Evolutionary conservation across 1,140 invertebrate species (phyloP), one percentile per base, ranked within the genome.

Genomic region (Zaprionus vittiger): DNA sequence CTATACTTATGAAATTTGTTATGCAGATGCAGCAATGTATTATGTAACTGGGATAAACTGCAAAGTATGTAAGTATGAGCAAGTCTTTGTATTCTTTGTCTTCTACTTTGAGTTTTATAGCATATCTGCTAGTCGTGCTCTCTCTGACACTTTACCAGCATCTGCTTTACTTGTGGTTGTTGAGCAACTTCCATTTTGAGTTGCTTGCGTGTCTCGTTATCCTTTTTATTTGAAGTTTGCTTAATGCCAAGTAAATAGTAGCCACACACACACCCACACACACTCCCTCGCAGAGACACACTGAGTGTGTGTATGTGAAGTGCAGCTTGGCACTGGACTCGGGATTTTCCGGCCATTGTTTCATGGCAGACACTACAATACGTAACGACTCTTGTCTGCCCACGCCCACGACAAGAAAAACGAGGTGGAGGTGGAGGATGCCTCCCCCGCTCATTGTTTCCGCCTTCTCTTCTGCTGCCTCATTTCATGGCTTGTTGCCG

Each of bases 171-270:
- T 56, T 56, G 41, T 47, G 67, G 17, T 47, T 85, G 79, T 78
- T 84, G 72, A 76, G 76, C 68, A 80, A 77, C 73, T 86, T 86
- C 78, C 84, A 81, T 89, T 87, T 83, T 70, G 78, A 79, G 84
- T 77, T 87, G 81, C 71, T 80, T 85, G 85, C 79, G 85, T 90
- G 81, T 85, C 79, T 90, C 80, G 85, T 90, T 90, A 90, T 90
- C 82, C 86, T 90, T 90, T 90, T 89, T 89, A 90, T 89, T 89
- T 89, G 81, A 89, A 90, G 85, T 85, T 89, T 90, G 81, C 86
- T 90, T 85, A 91, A 91, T 90, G 86, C 79, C 85, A 82, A 85
- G 85, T 82, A 90, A 90, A 90, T 89, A 90, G 85, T 78, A 81
- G 56, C 73, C 76, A 44, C 52, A 38, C 70, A 61, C 61, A 44